Conservation (phyloP, 2,113 vertebrate genomes). For the Oxyura jamaicensis region DNA sequence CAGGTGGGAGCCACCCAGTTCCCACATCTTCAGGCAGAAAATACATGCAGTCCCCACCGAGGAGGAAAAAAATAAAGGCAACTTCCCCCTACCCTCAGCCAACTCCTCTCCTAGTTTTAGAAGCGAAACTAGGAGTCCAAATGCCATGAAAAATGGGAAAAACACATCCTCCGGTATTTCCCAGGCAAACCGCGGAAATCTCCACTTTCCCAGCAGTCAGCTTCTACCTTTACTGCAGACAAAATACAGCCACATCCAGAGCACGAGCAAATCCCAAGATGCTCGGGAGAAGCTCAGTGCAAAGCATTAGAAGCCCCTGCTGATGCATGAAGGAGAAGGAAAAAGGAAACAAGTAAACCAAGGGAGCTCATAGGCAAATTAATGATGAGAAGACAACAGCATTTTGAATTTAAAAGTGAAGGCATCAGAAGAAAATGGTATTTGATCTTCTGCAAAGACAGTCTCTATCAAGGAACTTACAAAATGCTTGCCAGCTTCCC, state of each 20-base stretch:
- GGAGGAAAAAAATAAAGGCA: background rate
- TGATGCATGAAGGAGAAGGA: background rate
- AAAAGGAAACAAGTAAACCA: accelerated
- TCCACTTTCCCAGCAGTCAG: background rate
- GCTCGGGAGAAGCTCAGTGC: background rate
- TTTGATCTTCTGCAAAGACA: background rate
- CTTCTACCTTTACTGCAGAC: background rate
- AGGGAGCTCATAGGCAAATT: background rate
- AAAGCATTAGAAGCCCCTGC: background rate
- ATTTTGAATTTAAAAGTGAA: background rate
- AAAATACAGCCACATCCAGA: background rate
- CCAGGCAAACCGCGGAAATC: background rate
- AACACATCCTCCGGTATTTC: background rate
- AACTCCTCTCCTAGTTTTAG: background rate
- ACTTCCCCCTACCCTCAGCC: background rate
- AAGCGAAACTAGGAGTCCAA: background rate
- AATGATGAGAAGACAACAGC: background rate
- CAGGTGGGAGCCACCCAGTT: background rate
- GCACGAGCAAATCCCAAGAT: background rate
- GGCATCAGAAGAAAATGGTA: background rate
- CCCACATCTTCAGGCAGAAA: background rate
- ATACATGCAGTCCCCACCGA: background rate
- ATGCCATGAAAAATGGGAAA: background rate
- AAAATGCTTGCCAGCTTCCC: background rate
- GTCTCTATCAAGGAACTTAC: background rate